phyloP scores from a whole-genome alignment of 1,140 invertebrate species.

The Zaprionus ghesquierei region DNA sequence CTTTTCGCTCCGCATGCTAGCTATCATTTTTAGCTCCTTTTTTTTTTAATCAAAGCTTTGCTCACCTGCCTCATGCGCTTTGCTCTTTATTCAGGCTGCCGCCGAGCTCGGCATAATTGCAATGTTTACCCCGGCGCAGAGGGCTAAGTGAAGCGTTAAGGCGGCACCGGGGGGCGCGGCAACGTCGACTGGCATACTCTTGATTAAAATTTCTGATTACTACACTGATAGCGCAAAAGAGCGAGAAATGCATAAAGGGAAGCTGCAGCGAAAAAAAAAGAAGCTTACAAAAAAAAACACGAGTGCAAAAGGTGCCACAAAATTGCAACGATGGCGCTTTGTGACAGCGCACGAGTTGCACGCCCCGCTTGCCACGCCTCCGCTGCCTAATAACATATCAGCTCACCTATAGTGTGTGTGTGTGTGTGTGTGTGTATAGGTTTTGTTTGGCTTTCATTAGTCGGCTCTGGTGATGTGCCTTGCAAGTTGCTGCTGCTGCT shows the following conservation, averaged over 20 bases:
- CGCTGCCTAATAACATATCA: conserved; percentile 69
- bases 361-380: conserved; percentile 24
- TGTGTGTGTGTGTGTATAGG: conserved; percentile 17
- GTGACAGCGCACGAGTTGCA: conserved; percentile 45
- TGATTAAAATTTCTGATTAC: conserved; percentile 82
- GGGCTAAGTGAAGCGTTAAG: conserved; percentile 77
- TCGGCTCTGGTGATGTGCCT: conserved; percentile 41
- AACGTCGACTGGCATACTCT: conserved; percentile 43
- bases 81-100: conserved; percentile 42
- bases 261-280: conserved; percentile 18
- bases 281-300: conserved; percentile 12
- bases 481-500: conserved; percentile 38
- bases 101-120: conserved; percentile 68
- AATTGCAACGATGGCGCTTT: conserved; percentile 74
- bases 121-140: conserved; percentile 66
- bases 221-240: conserved; percentile 72
- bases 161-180: conserved; percentile 40
- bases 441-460: conserved; percentile 81
- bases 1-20: neutral
- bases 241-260: conserved; percentile 38
- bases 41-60: conserved; percentile 67
- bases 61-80: conserved; percentile 59
- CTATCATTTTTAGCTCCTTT: neutral
- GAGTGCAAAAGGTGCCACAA: conserved; percentile 61
- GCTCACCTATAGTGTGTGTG: neutral